Conservation (phyloP, 2,797 vertebrate species). For the Pachyuromys duprasi region DNA sequence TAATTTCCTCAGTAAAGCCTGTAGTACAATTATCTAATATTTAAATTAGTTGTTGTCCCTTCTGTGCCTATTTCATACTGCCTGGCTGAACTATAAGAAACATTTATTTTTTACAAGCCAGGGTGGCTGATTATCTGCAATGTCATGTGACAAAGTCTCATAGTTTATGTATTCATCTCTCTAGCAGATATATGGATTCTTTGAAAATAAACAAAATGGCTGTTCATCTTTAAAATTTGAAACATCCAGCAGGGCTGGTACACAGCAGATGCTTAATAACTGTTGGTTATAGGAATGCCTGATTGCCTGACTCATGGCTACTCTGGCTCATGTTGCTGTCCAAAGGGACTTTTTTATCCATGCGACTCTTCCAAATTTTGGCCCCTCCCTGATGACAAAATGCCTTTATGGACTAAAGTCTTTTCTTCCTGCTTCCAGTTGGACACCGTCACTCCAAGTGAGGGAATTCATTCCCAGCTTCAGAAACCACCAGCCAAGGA, state of each 20-base stretch:
- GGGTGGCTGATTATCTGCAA: not conserved
- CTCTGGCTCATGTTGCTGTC: conserved; percentile 17
- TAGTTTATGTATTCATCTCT: not conserved
- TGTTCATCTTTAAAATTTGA: conserved; percentile 20
- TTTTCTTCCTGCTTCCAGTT: conserved; percentile 64
- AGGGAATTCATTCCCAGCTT: conserved; percentile 86
- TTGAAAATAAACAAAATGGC: conserved; percentile 43
- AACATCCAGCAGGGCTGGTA: not conserved
- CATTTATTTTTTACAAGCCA: not conserved
- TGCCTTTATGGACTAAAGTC: conserved; percentile 60
- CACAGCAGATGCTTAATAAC: conserved; percentile 63
- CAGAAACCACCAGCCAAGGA: conserved; percentile 86
- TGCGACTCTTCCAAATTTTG: conserved; percentile 47
- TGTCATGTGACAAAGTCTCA: conserved; percentile 13
- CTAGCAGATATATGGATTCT: conserved; percentile 38
- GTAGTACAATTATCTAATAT: not conserved
- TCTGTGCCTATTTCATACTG: not conserved
- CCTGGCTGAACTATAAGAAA: not conserved
- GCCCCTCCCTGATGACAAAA: conserved; percentile 76
- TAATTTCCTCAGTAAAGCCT: not conserved
- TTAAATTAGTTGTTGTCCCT: not conserved
- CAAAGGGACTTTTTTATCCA: conserved; percentile 67
- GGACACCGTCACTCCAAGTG: conserved; percentile 82
- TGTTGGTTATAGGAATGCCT: conserved; percentile 32
- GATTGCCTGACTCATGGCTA: conserved; percentile 35